phyloP scores from a whole-genome alignment of 2,888 invertebrate species.

The Blera fallax region DNA sequence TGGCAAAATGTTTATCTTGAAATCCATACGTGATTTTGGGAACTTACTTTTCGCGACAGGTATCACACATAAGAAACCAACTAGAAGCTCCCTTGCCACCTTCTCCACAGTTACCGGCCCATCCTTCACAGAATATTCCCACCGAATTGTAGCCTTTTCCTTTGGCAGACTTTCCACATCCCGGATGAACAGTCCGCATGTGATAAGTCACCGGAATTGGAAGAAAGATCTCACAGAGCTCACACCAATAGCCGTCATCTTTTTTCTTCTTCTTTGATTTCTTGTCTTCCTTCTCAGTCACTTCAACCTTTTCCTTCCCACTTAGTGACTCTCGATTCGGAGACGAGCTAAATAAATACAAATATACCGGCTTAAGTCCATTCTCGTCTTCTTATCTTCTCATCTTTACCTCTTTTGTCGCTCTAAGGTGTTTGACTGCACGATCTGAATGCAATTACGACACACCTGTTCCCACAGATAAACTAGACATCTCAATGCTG shows the following conservation, averaged over 20 bases:
- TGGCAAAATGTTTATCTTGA: background rate
- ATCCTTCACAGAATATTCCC: conserved; percentile 93
- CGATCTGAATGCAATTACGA: conserved; percentile 86
- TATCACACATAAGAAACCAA: conserved; percentile 96
- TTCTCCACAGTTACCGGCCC: conserved; percentile 94
- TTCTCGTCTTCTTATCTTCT: background rate
- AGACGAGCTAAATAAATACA: conserved; percentile 26
- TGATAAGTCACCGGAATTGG: conserved; percentile 93
- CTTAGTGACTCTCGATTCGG: conserved; percentile 59
- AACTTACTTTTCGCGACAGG: conserved; percentile 91
- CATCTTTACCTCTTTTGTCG: conserved; percentile 75
- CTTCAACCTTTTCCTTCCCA: conserved; percentile 72
- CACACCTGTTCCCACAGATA: conserved; percentile 95
- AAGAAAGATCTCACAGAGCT: conserved; percentile 91
- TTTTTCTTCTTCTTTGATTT: conserved; percentile 80
- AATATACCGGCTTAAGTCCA: background rate
- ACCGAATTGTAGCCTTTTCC: conserved; percentile 96
- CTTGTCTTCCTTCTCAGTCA: conserved; percentile 78
- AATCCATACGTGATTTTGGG: conserved; percentile 78
- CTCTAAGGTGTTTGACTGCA: conserved; percentile 79
- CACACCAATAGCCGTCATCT: conserved; percentile 85
- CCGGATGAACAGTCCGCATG: conserved; percentile 94
- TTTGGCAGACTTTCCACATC: conserved; percentile 92
- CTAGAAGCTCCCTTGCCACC: conserved; percentile 90
- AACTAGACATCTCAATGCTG: conserved; percentile 93